Evolutionary conservation across 2,113 vertebrate species (phyloP), one percentile per base, ranked within the genome.

Genomic region (Mastomys natalensis): DNA sequence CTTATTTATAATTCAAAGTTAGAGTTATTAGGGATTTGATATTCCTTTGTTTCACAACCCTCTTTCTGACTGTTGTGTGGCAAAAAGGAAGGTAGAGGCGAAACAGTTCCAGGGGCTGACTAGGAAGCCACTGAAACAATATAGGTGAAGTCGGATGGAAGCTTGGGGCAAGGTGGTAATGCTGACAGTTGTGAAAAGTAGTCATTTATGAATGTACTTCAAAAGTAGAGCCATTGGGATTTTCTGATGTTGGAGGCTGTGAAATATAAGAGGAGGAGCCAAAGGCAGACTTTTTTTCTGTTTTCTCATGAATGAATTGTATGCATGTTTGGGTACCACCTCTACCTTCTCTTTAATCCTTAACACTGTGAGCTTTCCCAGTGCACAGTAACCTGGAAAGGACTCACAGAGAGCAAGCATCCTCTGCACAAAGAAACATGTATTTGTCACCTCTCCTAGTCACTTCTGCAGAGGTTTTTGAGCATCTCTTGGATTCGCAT

Each of bases 151-250:
- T 26, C 80, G 40, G n/a, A 16, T 60, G 12, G 22, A 21, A 48
- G 24, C 19, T 68, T 48, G 80, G n/a, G 45, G 26, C 26, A 55
- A 78, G 51, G n/a, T 74, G 73, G 21, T 73, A 16, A n/a, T 91
- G 37, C 31, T 88, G n/a, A 93, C 84, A 19, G 45, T 60, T 19
- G 8, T 77, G 31, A 76, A 92, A 96, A 70, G 22, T 74, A 43
- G 62, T 94, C 58, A n/a, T 26, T 45, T 90, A 37, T 13, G n/a
- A 73, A 89, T 95, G 12, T 93, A 58, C 81, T 95, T 87, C 95
- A 76, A 89, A 91, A 29, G 91, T 88, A 74, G 31, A 73, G 26
- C n/a, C 53, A 73, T 17, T 58, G 77, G 66, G 37, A 84, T 76
- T 91, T 86, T 68, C 82, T 58, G 12, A 43, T 72, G 94, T 72